Evolutionary conservation across 2,888 invertebrate species (phyloP).

Genomic region (Morinoia aosen): DNA sequence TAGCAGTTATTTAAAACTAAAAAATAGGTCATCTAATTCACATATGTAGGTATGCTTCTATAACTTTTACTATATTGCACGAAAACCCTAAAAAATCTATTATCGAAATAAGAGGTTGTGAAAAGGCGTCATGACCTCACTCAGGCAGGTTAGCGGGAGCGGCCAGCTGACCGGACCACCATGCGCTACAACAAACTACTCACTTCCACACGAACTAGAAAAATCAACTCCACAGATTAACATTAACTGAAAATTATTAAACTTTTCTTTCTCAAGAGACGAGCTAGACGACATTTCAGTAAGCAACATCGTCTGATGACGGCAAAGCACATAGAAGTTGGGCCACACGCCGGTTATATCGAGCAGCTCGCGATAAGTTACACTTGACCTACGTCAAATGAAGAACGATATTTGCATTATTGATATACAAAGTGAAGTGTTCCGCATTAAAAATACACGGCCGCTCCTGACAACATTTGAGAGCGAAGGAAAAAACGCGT

Average conservation of each 20-base stretch:
- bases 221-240: background rate
- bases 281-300: background rate
- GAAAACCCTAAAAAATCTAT: slow-evolving; percentile 23
- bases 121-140: background rate
- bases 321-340: background rate
- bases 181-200: background rate
- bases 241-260: background rate
- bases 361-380: background rate
- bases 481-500: background rate
- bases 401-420: background rate
- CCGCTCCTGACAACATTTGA: background rate
- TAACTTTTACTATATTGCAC: background rate
- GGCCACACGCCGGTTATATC: background rate
- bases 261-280: background rate
- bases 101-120: background rate
- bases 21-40: slow-evolving; percentile 14
- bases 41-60: background rate
- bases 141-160: background rate
- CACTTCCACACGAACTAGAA: background rate
- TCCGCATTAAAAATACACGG: background rate
- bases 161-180: background rate
- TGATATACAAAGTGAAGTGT: background rate
- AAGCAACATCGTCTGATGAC: background rate
- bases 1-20: slow-evolving; percentile 50
- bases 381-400: background rate